Evolutionary conservation across 2,113 vertebrate species (phyloP), one percentile per base, ranked within the genome.

Genomic region (Tympanuchus pallidicinctus): DNA sequence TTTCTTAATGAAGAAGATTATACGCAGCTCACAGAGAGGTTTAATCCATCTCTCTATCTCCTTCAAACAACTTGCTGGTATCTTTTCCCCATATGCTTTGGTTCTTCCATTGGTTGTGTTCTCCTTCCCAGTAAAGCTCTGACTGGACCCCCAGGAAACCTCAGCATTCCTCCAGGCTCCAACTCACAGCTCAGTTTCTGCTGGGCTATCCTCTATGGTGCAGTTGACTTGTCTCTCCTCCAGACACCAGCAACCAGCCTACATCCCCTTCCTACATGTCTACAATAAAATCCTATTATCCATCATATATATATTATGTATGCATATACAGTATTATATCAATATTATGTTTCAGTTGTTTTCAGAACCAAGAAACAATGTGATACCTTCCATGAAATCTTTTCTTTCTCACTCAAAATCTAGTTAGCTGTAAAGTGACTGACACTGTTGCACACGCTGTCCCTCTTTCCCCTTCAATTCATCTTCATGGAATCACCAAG

Each of bases 321-420:
- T 11, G 22, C 32, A 50, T 42, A 20, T 40, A 69, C 7, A 18
- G 4, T 19, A 25, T 36, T 34, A 78, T 5, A 77, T n/a, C 27
- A 36, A 13, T 47, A 48, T 76, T 40, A 42, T 21, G n/a, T 60
- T 93, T 83, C 42, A 69, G n/a, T 54, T 28, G 28, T 38, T 90
- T 89, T 94, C 69, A 77, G 40, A 75, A 70, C 9, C 61, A 89
- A 95, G 56, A 14, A 89, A 54, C 8, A 47, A 48, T 4, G 14
- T 6, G 13, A 79, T 17, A 47, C 30, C 3, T 85, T 61, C 52
- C 15, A 21, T 19, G 3, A 73, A 64, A 75, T 38, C 19, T 75
- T 65, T 73, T 50, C 28, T 86, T 70, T n/a, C 36, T 74, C 45
- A 67, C 34, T 2, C 2, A 73, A 90, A 59, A n/a, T 43, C 43